Conservation (phyloP, 2,113 vertebrate genomes). For the Neomonachus schauinslandi region DNA sequence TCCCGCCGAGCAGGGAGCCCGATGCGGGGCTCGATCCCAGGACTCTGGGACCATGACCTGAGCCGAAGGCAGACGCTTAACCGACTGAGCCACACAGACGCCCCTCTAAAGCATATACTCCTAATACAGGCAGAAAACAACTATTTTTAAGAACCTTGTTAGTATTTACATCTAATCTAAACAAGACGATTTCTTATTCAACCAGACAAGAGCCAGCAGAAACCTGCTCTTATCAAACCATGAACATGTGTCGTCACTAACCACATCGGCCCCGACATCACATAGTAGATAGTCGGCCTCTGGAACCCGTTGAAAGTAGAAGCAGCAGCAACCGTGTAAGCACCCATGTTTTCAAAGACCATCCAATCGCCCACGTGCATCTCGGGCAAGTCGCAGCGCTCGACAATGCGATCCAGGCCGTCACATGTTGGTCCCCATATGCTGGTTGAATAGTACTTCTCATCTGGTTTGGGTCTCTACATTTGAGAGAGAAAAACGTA, state of each 20-base stretch:
- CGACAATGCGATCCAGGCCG: conserved; percentile 96
- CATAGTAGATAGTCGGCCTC: conserved; percentile 93
- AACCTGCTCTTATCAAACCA: not conserved
- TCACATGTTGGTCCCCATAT: conserved; percentile 99
- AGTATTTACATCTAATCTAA: not conserved
- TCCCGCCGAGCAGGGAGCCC: no score
- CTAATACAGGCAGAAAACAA: not conserved
- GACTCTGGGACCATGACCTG: no score
- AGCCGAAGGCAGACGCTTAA: no score
- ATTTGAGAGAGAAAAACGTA: not conserved
- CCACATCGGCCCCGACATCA: conserved; percentile 94
- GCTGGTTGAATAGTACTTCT: conserved; percentile 93
- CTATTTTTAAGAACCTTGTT: not conserved
- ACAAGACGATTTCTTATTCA: not conserved
- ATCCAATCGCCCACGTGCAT: conserved; percentile 97
- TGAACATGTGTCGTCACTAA: conserved; percentile 80
- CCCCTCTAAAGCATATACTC: not conserved
- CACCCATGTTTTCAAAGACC: conserved; percentile 98
- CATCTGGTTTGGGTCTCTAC: conserved; percentile 95
- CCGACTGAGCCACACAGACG: no score
- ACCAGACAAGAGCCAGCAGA: not conserved
- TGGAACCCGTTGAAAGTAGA: conserved; percentile 99
- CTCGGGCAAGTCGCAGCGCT: conserved; percentile 93
- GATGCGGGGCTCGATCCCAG: no score
- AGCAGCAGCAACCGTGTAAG: conserved; percentile 96